Evolutionary conservation across 2,113 vertebrate species (phyloP).

Genomic region (Dendrocopos noguchii): DNA sequence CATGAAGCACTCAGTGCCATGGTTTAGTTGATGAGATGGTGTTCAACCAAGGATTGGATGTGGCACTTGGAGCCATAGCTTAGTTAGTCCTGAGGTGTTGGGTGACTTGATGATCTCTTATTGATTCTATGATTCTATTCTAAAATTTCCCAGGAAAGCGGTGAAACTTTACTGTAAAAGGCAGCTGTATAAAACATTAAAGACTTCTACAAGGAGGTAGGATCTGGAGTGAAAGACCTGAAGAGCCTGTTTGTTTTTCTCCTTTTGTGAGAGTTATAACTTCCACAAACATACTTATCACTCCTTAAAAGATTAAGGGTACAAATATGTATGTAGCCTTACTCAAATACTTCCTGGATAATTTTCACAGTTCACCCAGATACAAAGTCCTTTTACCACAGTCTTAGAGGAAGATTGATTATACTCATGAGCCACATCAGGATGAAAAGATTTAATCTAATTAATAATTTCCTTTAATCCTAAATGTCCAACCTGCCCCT

Average conservation of each 20-base stretch:
- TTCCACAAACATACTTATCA: not conserved
- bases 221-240: not conserved
- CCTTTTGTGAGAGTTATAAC: not conserved
- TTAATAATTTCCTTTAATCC: conserved; percentile 32
- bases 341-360: not conserved
- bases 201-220: not conserved
- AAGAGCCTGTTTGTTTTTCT: not conserved
- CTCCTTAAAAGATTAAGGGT: not conserved
- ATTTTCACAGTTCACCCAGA: not conserved
- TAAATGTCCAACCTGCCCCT: not conserved
- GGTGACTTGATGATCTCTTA: too few relatives aligned
- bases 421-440: not conserved
- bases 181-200: not conserved
- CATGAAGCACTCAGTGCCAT: too few relatives aligned
- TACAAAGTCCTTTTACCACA: not conserved
- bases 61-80: too few relatives aligned
- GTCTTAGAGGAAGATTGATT: not conserved
- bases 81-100: too few relatives aligned
- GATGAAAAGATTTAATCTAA: conserved; percentile 21
- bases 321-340: not conserved
- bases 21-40: too few relatives aligned
- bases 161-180: not conserved
- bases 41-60: too few relatives aligned
- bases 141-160: not conserved
- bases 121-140: too few relatives aligned